A percentile compares a stretch with the other conserved stretches of the same genome.
phyloP scores from a whole-genome alignment of 2,113 vertebrate species.

The Muscicapa adusta region DNA sequence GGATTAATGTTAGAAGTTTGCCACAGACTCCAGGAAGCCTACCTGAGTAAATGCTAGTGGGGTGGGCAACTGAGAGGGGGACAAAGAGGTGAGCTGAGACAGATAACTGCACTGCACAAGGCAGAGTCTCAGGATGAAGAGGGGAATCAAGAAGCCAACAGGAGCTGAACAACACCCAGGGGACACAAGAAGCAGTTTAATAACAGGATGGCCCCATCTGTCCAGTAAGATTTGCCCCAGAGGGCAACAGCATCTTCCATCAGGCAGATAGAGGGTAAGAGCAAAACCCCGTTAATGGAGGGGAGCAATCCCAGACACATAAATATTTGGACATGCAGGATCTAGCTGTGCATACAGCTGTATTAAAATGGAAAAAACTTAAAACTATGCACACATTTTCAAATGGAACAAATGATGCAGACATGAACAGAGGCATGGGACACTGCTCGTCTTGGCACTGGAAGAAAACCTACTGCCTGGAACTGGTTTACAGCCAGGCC shows the following conservation, averaged over 20 bases:
- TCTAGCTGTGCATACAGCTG: neutral
- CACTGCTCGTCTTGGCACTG: neutral
- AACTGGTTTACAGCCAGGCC: neutral
- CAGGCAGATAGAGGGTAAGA: neutral
- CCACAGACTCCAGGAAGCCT: neutral
- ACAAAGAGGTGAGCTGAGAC: neutral
- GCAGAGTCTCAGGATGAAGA: neutral
- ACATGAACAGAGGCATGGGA: neutral
- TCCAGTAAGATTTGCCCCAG: neutral
- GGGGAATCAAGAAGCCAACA: neutral
- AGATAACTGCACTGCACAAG: rapidly evolving
- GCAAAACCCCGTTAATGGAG: neutral
- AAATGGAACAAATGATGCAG: neutral
- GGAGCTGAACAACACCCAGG: neutral
- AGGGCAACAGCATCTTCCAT: neutral
- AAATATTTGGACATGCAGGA: slow-evolving; percentile 17
- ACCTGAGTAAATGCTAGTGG: neutral
- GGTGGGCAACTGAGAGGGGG: neutral
- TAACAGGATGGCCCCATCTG: rapidly evolving
- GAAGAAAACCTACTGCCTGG: neutral
- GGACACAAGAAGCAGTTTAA: neutral
- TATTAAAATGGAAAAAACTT: slow-evolving; percentile 4
- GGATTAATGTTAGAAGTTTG: neutral
- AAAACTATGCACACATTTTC: neutral
- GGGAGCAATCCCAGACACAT: neutral